Evolutionary conservation across 64 coral and sea anemone genomes (phyloP).

Genomic region (Catalaphyllia jardinei): DNA sequence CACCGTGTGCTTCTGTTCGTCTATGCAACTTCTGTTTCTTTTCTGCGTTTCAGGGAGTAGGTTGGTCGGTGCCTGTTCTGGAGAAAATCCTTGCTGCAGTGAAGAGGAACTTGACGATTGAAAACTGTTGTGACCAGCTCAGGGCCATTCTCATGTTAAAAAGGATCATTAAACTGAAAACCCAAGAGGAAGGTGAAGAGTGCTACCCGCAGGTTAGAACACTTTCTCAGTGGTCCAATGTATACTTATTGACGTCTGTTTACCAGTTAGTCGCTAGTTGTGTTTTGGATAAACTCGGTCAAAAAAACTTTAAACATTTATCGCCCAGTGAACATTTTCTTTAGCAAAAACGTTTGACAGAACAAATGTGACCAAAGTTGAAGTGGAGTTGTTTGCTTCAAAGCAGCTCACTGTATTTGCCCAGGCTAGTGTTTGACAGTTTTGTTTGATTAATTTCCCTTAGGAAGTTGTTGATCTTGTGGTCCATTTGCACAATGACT

Average conservation of each 20-base stretch:
- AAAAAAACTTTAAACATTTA: too few species aligned
- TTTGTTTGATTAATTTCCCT: neutral
- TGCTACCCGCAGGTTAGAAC: conserved; percentile 48
- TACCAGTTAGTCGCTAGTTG: too few species aligned
- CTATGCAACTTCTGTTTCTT: neutral
- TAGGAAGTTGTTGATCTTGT: conserved; percentile 59
- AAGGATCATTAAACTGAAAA: conserved; percentile 22
- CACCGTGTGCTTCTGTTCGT: too few species aligned
- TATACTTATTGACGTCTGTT: too few species aligned
- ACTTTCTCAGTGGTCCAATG: neutral
- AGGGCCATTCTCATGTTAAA: conserved; percentile 34
- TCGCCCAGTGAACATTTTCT: too few species aligned
- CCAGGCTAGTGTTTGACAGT: neutral
- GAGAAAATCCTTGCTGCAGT: conserved; percentile 81
- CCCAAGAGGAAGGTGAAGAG: conserved; percentile 7
- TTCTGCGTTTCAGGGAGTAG: conserved; percentile 70
- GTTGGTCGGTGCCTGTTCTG: conserved; percentile 78
- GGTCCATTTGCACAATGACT: conserved; percentile 37
- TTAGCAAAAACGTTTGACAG: too few species aligned
- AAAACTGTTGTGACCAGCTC: conserved; percentile 72
- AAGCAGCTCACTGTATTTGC: neutral
- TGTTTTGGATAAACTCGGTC: too few species aligned
- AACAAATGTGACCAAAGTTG: too few species aligned
- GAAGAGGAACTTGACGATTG: conserved; percentile 39
- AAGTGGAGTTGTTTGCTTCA: neutral